These are phyloP conservation scores for Ornithorhynchus anatinus DNA, from an alignment of 2,113 vertebrate species.

Conservation along the genomic window DNA sequence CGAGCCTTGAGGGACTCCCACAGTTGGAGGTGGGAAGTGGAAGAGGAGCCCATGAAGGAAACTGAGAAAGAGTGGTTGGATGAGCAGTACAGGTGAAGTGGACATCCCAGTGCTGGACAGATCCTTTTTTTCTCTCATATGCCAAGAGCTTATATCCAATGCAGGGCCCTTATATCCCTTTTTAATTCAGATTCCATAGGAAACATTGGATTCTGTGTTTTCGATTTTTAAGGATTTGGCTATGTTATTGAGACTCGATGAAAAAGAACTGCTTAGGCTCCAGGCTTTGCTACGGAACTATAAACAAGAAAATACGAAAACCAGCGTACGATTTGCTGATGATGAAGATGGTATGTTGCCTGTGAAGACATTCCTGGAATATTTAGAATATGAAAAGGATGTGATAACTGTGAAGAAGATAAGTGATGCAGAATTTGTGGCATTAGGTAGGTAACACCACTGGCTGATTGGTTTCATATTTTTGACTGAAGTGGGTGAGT, in stretches of 20 bases:
- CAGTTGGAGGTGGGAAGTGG: no score
- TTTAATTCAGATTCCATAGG: background rate
- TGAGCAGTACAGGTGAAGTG: no score
- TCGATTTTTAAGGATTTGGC: slow-evolving; percentile 69
- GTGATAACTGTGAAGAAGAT: slow-evolving; percentile 76
- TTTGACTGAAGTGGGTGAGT: no score
- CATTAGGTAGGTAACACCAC: slow-evolving; percentile 76
- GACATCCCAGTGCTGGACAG: no score
- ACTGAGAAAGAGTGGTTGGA: no score
- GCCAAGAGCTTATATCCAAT: background rate
- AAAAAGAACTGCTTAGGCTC: slow-evolving; percentile 80
- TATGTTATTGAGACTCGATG: slow-evolving; percentile 72
- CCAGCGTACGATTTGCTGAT: slow-evolving; percentile 77
- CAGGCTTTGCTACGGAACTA: slow-evolving; percentile 81
- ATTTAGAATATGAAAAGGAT: slow-evolving; percentile 83
- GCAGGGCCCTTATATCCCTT: background rate
- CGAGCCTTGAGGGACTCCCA: no score
- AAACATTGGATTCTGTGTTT: background rate
- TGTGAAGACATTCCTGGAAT: slow-evolving; percentile 84
- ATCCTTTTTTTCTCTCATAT: no score
- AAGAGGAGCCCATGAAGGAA: no score
- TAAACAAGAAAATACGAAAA: slow-evolving; percentile 72
- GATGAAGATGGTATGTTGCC: slow-evolving; percentile 70
- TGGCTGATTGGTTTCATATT: no score
- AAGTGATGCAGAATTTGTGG: slow-evolving; percentile 66